phyloP scores from a whole-genome alignment of 2,797 vertebrate genomes.

The Xyrichtys novacula region DNA sequence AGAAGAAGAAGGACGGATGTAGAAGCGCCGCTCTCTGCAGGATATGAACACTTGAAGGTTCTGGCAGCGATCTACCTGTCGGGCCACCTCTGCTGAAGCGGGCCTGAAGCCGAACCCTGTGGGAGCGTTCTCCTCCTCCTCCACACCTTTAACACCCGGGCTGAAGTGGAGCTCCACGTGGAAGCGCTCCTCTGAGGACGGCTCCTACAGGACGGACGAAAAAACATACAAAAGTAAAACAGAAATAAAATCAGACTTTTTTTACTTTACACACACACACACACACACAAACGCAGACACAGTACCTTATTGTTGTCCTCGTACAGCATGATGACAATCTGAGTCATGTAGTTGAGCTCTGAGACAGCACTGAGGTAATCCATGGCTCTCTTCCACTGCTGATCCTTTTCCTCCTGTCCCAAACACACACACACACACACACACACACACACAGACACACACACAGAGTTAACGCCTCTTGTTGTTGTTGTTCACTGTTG shows the following conservation, averaged over 20 bases:
- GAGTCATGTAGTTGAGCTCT: slow-evolving; percentile 99
- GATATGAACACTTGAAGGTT: too few relatives aligned
- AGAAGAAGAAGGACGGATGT: too few relatives aligned
- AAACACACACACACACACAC: neutral
- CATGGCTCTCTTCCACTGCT: slow-evolving; percentile 97
- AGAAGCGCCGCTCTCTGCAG: too few relatives aligned
- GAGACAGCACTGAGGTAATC: slow-evolving; percentile 96
- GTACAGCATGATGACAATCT: slow-evolving; percentile 99
- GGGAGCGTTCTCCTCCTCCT: slow-evolving; percentile 92
- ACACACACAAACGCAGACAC: too few relatives aligned
- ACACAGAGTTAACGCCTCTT: too few relatives aligned
- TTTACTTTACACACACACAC: too few relatives aligned
- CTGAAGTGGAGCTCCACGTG: slow-evolving; percentile 98
- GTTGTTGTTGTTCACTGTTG: too few relatives aligned
- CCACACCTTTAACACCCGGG: slow-evolving; percentile 94
- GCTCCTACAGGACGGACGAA: too few relatives aligned
- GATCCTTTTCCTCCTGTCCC: slow-evolving; percentile 95
- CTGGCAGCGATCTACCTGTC: too few relatives aligned
- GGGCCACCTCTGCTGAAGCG: slow-evolving; percentile 94
- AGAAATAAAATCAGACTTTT: too few relatives aligned
- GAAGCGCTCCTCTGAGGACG: slow-evolving; percentile 95
- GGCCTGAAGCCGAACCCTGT: slow-evolving; percentile 95
- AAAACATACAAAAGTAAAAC: too few relatives aligned
- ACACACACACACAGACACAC: too few relatives aligned
- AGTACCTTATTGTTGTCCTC: slow-evolving; percentile 98